Percentiles rank a stretch among this genome's conserved stretches.
These are phyloP conservation scores for Semnornis frantzii DNA, from an alignment of 2,113 vertebrate species.

Conservation along the genomic window DNA sequence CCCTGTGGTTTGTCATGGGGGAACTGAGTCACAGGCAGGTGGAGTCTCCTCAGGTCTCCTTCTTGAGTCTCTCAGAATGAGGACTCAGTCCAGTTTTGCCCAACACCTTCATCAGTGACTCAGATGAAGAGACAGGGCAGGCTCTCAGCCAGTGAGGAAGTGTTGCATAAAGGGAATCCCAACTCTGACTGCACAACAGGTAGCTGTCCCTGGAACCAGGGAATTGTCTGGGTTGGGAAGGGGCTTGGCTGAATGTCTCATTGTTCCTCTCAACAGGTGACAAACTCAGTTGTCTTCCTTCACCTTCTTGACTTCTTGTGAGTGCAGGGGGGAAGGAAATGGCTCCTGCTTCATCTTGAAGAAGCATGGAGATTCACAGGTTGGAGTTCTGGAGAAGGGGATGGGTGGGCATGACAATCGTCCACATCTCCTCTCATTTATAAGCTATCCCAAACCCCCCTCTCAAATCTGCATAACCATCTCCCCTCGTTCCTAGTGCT, in stretches of 20 bases:
- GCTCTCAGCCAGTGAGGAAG: too few relatives aligned
- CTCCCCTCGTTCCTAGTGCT: slow-evolving; percentile 64
- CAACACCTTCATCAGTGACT: too few relatives aligned
- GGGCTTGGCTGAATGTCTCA: too few relatives aligned
- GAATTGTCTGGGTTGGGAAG: not conserved
- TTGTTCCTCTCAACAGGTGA: slow-evolving; percentile 6
- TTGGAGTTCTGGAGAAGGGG: not conserved
- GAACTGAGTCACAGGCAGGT: not conserved
- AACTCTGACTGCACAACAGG: fast-evolving
- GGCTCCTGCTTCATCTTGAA: not conserved
- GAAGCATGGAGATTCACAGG: not conserved
- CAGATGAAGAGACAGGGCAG: too few relatives aligned
- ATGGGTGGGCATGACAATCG: not conserved
- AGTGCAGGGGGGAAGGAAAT: not conserved
- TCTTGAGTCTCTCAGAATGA: too few relatives aligned
- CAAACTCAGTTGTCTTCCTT: not conserved
- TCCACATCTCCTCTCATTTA: not conserved
- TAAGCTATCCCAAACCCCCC: slow-evolving; percentile 66
- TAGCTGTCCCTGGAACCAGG: not conserved
- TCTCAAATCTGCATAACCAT: slow-evolving; percentile 70
- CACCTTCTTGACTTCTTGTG: not conserved
- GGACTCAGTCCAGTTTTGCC: not conserved
- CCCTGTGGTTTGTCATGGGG: not conserved
- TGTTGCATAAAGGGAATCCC: not conserved
- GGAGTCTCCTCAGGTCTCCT: too few relatives aligned